Conservation (phyloP, 2,888 invertebrate species). For the Phortica okadai region DNA sequence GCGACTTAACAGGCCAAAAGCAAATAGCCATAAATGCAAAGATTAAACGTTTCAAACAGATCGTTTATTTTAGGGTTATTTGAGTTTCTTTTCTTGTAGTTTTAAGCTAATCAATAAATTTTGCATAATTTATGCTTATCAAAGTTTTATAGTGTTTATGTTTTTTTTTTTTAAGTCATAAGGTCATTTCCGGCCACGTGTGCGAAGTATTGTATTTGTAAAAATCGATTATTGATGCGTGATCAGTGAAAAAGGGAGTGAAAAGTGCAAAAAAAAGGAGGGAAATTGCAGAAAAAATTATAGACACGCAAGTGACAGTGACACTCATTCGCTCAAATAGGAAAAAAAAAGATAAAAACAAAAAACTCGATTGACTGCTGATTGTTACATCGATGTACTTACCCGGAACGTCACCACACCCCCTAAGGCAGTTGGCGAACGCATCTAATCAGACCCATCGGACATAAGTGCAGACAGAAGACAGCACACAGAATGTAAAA, state of each 20-base stretch:
- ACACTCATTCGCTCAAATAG: slow-evolving; percentile 49
- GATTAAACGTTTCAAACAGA: slow-evolving; percentile 47
- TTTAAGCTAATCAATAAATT: no score
- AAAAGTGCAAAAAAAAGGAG: background rate
- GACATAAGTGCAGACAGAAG: slow-evolving; percentile 51
- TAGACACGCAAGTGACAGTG: slow-evolving; percentile 64
- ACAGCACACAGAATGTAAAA: background rate
- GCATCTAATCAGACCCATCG: slow-evolving; percentile 59
- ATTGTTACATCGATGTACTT: slow-evolving; percentile 23
- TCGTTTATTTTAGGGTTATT: background rate
- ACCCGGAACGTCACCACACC: slow-evolving; percentile 22
- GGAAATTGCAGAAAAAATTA: slow-evolving; percentile 53
- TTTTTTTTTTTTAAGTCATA: no score
- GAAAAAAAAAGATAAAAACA: background rate
- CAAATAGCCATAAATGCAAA: slow-evolving; percentile 69
- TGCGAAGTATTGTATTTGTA: no score
- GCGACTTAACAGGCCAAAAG: slow-evolving; percentile 65
- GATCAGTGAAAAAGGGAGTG: background rate
- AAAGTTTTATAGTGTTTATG: no score
- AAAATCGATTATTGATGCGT: background rate
- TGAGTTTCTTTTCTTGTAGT: no score
- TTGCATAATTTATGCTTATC: no score
- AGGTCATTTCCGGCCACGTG: no score
- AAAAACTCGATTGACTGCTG: slow-evolving; percentile 15
- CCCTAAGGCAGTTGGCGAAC: slow-evolving; percentile 36